Conservation (phyloP, 2,113 vertebrate genomes). For the Dolichotis patagonum region DNA sequence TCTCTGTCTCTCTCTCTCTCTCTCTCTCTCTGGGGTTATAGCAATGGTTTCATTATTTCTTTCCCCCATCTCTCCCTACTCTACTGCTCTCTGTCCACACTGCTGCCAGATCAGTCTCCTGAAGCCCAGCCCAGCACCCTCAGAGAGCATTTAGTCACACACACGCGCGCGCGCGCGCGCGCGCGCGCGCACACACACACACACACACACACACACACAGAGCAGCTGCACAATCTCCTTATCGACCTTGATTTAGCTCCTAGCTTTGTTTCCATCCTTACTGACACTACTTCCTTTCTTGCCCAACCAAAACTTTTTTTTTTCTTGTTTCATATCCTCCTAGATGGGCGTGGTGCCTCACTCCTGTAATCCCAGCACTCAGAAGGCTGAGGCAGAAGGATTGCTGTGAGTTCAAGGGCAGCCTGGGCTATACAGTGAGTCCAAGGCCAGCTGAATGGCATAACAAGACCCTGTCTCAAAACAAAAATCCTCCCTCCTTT, state of each 20-base stretch:
- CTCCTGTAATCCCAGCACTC: background rate
- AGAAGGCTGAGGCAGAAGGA: background rate
- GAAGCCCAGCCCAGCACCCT: background rate
- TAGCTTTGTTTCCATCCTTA: background rate
- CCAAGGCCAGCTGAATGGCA: background rate
- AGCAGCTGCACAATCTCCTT: background rate
- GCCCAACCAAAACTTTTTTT: background rate
- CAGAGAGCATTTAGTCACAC: background rate
- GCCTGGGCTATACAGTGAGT: background rate
- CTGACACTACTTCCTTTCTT: background rate
- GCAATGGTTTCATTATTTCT: background rate
- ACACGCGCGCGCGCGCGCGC: too few species aligned
- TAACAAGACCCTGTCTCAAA: background rate
- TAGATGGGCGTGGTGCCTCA: background rate
- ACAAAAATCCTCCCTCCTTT: background rate
- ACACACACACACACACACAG: background rate
- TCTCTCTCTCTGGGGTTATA: background rate
- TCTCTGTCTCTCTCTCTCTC: background rate
- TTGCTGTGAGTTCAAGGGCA: background rate
- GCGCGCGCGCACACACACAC: too few species aligned
- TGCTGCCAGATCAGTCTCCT: background rate
- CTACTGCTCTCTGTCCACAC: background rate
- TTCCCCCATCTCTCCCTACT: background rate
- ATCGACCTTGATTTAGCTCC: background rate
- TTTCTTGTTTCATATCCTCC: background rate